phyloP scores from a whole-genome alignment of 1,140 invertebrate genomes.

The Physella acuta region DNA sequence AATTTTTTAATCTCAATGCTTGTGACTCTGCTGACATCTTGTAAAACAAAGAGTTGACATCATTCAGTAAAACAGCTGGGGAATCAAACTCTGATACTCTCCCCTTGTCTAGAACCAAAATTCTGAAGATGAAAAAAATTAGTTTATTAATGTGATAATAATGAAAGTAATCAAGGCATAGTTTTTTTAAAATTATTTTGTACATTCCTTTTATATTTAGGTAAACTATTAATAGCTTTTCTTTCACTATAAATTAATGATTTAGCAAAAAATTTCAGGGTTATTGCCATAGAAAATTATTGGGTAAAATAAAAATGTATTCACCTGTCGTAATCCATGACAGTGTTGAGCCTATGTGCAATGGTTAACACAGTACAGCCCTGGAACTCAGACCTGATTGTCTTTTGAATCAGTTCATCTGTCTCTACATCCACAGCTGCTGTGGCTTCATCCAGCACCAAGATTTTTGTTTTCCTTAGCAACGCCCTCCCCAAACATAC shows the following conservation, averaged over 20 bases:
- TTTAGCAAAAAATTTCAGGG: no score
- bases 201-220: no score
- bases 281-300: neutral
- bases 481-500: conserved; percentile 63
- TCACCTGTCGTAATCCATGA: conserved; percentile 43
- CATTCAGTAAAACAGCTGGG: neutral
- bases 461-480: conserved; percentile 68
- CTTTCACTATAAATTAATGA: no score
- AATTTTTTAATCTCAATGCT: no score
- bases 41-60: conserved; percentile 1
- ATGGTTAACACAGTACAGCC: conserved; percentile 46
- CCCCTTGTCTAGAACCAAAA: conserved; percentile 5
- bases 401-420: conserved; percentile 62
- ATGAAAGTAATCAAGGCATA: no score
- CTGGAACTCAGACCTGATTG: conserved; percentile 51
- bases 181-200: no score
- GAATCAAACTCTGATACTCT: conserved; percentile 12
- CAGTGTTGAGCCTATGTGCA: conserved; percentile 63
- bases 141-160: neutral
- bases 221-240: no score
- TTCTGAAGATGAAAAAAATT: conserved; percentile 2
- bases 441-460: conserved; percentile 69
- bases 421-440: conserved; percentile 53
- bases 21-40: conserved; percentile 4
- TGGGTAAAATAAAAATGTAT: neutral